Evolutionary conservation across 2,113 vertebrate species (phyloP).

Genomic region (Megaptera novaeangliae): DNA sequence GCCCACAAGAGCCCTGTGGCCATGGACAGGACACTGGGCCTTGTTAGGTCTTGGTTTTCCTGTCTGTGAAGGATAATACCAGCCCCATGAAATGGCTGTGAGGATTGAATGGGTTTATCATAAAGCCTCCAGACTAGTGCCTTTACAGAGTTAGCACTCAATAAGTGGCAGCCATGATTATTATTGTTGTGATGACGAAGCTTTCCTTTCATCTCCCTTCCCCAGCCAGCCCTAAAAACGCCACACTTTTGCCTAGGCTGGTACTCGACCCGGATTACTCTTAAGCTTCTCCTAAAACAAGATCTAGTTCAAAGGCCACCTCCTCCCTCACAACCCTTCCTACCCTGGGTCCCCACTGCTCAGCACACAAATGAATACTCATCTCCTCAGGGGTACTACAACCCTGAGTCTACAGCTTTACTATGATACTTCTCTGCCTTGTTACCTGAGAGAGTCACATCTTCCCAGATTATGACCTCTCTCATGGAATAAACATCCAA

Average conservation of each 20-base stretch:
- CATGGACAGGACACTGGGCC: neutral
- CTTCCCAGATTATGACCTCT: neutral
- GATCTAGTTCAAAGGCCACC: neutral
- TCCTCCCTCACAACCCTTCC: neutral
- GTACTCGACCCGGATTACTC: neutral
- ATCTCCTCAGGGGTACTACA: accelerated
- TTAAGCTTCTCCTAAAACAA: neutral
- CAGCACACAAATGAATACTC: neutral
- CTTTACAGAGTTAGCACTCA: neutral
- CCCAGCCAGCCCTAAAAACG: neutral
- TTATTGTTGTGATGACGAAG: neutral
- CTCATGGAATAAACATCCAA: neutral
- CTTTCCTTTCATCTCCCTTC: neutral
- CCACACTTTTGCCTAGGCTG: neutral
- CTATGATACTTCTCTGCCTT: neutral
- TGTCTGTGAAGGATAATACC: neutral
- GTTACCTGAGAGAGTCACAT: neutral
- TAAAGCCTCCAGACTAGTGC: neutral
- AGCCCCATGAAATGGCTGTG: neutral
- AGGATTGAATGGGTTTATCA: neutral
- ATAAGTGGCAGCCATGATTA: neutral
- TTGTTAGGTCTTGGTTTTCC: neutral
- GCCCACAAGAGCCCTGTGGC: neutral
- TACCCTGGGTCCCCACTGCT: neutral
- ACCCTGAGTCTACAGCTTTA: neutral